phyloP scores from a whole-genome alignment of 1,140 invertebrate genomes.

The Tribolium castaneum region DNA sequence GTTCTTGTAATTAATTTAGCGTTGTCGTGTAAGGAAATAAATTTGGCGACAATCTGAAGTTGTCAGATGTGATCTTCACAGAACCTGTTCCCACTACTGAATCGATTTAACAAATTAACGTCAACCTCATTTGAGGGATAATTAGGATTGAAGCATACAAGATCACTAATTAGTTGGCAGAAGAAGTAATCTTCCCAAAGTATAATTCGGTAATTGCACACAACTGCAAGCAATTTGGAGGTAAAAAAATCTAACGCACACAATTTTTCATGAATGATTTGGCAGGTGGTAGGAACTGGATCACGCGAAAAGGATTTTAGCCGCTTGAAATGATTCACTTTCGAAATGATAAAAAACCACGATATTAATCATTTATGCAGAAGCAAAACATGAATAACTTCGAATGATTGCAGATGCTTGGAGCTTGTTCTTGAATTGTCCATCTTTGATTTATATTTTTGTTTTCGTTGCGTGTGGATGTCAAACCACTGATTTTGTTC shows the following conservation, averaged over 20 bases:
- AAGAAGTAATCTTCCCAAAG: not conserved
- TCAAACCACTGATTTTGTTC: slow-evolving; percentile 6
- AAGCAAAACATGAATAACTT: not conserved
- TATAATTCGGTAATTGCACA: slow-evolving; percentile 24
- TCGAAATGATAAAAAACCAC: not conserved
- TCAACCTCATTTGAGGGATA: slow-evolving; percentile 14
- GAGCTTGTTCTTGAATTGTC: not conserved
- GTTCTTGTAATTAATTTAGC: slow-evolving; percentile 13
- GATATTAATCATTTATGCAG: not conserved
- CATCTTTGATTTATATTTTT: slow-evolving; percentile 5
- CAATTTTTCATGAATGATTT: slow-evolving; percentile 13
- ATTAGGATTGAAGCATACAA: slow-evolving; percentile 4
- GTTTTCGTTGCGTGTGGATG: not conserved
- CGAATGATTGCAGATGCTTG: not conserved
- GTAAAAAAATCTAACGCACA: slow-evolving; percentile 28
- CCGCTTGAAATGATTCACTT: not conserved
- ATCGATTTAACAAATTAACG: slow-evolving; percentile 23
- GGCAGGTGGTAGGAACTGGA: slow-evolving; percentile 12
- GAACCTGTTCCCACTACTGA: slow-evolving; percentile 25
- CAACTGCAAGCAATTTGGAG: slow-evolving; percentile 20
- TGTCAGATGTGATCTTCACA: slow-evolving; percentile 19
- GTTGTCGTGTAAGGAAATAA: slow-evolving; percentile 16
- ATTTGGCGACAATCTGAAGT: slow-evolving; percentile 2
- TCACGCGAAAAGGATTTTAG: slow-evolving; percentile 24
- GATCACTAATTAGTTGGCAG: slow-evolving; percentile 2